These are phyloP conservation scores for Hypena proboscidalis DNA, from an alignment of 2,888 invertebrate species.

Conservation along the genomic window DNA sequence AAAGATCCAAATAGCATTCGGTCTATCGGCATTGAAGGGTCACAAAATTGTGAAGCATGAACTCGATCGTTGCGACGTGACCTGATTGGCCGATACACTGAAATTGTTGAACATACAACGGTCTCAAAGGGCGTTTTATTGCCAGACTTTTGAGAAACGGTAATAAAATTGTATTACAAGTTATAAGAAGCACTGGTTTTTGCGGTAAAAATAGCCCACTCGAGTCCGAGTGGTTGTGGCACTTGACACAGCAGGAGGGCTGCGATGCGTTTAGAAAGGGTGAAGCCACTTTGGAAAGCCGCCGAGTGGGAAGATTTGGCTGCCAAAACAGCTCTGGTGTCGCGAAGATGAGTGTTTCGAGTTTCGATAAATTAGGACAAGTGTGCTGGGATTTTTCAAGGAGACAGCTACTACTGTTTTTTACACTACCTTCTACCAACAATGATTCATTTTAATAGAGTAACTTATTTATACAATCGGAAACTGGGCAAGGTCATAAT, in stretches of 20 bases:
- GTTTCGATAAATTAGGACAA: conserved; percentile 5
- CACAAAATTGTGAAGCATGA: conserved; percentile 48
- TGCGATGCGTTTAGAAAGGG: conserved; percentile 34
- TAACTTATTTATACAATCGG: too few species aligned
- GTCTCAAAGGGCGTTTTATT: conserved; percentile 27
- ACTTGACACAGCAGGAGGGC: conserved; percentile 39
- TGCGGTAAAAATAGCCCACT: conserved; percentile 40
- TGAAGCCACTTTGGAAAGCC: conserved; percentile 33
- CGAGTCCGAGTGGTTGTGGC: conserved; percentile 37
- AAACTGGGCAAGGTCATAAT: too few species aligned
- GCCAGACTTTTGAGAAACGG: conserved; percentile 26
- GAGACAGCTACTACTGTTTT: too few species aligned
- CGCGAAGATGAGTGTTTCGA: conserved; percentile 2
- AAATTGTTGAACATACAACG: conserved; percentile 49
- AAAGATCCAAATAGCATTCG: conserved; percentile 44
- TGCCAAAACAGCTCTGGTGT: conserved; percentile 17
- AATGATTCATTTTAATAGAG: too few species aligned
- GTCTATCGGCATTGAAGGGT: conserved; percentile 48
- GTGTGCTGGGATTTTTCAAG: too few species aligned
- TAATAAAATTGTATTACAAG: conserved; percentile 35
- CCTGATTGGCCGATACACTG: conserved; percentile 49
- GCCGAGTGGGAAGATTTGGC: conserved; percentile 22
- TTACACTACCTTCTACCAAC: too few species aligned
- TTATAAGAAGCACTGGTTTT: conserved; percentile 30
- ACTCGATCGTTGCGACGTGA: conserved; percentile 58